Evolutionary conservation across 2,797 vertebrate genomes (phyloP).

Genomic region (Chlorospingus semifuscus): DNA sequence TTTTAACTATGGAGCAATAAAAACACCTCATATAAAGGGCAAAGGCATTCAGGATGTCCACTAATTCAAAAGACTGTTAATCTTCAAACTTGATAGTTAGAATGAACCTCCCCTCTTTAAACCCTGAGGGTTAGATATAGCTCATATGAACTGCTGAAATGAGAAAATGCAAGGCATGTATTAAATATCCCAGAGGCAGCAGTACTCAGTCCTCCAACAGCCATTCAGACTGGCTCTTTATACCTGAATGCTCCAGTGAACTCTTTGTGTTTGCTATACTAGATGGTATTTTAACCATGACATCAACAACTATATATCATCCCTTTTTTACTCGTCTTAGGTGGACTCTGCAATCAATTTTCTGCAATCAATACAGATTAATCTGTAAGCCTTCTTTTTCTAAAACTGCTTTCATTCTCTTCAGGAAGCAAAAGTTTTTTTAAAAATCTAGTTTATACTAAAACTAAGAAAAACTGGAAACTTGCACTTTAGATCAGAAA

Average conservation of each 20-base stretch:
- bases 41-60: slow-evolving; percentile 52
- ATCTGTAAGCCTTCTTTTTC: neutral
- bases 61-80: slow-evolving; percentile 57
- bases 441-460: neutral
- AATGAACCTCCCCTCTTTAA: slow-evolving; percentile 54
- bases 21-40: slow-evolving; percentile 54
- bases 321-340: neutral
- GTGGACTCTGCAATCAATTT: neutral
- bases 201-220: slow-evolving; percentile 50
- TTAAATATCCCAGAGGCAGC: slow-evolving; percentile 69
- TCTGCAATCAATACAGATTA: neutral
- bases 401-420: neutral
- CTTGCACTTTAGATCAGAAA: neutral
- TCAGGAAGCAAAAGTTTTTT: neutral
- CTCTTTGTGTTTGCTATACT: slow-evolving; percentile 62
- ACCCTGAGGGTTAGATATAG: slow-evolving; percentile 56
- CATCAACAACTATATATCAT: slow-evolving; percentile 54
- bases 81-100: slow-evolving; percentile 63
- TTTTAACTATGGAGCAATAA: slow-evolving; percentile 58
- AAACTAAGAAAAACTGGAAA: neutral
- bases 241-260: slow-evolving; percentile 75
- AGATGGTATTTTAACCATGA: slow-evolving; percentile 49
- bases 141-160: slow-evolving; percentile 63
- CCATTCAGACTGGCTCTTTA: slow-evolving; percentile 64
- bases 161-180: slow-evolving; percentile 65